These are phyloP conservation scores for Poeciliopsis gracilis DNA, from an alignment of 2,797 vertebrate genomes.

Conservation along the genomic window DNA sequence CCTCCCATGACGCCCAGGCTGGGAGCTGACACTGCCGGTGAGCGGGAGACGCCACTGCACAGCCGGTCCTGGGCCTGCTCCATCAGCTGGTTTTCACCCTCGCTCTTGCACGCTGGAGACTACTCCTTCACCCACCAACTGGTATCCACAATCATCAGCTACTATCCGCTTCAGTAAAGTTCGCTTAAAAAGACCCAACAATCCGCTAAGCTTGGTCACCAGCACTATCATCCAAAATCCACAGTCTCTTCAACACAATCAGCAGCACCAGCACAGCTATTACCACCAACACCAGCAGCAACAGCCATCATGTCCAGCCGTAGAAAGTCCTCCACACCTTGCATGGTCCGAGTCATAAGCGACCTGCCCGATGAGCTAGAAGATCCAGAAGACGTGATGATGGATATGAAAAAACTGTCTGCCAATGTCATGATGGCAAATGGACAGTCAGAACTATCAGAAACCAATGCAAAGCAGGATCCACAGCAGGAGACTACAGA, in stretches of 20 bases:
- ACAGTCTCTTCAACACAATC: slow-evolving; percentile 49
- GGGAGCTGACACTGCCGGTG: slow-evolving; percentile 79
- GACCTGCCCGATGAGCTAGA: slow-evolving; percentile 81
- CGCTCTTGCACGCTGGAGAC: slow-evolving; percentile 62
- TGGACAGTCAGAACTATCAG: slow-evolving; percentile 35
- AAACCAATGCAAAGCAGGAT: slow-evolving; percentile 27
- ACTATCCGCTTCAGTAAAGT: slow-evolving; percentile 44
- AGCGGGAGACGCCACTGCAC: slow-evolving; percentile 76
- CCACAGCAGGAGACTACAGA: slow-evolving; percentile 29
- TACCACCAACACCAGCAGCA: slow-evolving; percentile 41
- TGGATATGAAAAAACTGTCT: slow-evolving; percentile 48
- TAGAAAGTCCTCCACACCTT: slow-evolving; percentile 91
- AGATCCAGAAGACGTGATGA: slow-evolving; percentile 68
- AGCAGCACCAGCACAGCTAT: slow-evolving; percentile 59
- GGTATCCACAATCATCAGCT: slow-evolving; percentile 50
- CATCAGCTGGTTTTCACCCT: slow-evolving; percentile 55
- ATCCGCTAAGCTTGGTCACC: slow-evolving; percentile 44
- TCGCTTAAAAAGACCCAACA: slow-evolving; percentile 27
- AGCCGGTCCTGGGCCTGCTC: slow-evolving; percentile 55
- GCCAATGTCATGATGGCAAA: slow-evolving; percentile 52
- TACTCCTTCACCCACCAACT: slow-evolving; percentile 47
- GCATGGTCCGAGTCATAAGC: slow-evolving; percentile 86
- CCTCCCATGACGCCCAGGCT: slow-evolving; percentile 76
- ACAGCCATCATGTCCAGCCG: slow-evolving; percentile 88
- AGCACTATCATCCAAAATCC: slow-evolving; percentile 56